phyloP scores from a whole-genome alignment of 2,888 invertebrate species.

The Eulithis prunata region DNA sequence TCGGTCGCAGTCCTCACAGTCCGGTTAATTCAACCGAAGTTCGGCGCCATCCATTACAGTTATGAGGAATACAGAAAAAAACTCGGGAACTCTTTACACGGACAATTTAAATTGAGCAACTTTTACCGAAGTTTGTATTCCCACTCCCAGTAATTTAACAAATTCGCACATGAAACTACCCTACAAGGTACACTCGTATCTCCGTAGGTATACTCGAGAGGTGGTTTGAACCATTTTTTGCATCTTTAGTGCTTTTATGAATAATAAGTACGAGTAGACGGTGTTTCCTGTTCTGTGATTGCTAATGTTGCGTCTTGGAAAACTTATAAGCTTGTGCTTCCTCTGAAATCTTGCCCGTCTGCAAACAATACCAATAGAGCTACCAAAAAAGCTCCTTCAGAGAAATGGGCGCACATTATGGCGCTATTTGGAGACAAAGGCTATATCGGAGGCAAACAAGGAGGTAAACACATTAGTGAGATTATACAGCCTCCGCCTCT shows the following conservation, averaged over 20 bases:
- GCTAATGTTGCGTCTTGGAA: no score
- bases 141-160: not conserved
- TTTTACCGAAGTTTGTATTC: not conserved
- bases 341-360: constrained; percentile 4
- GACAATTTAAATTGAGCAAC: constrained; percentile 6
- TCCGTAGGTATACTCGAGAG: no score
- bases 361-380: constrained; percentile 49
- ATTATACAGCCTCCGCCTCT: constrained; percentile 54
- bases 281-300: no score
- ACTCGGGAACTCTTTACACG: constrained; percentile 25
- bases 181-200: no score
- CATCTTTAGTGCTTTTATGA: no score
- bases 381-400: constrained; percentile 51
- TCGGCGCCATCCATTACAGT: constrained; percentile 62
- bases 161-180: not conserved
- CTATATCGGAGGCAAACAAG: constrained; percentile 64
- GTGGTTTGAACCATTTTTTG: no score
- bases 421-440: constrained; percentile 63
- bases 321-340: not conserved
- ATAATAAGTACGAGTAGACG: no score
- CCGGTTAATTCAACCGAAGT: constrained; percentile 57
- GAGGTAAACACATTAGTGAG: constrained; percentile 75
- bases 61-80: constrained; percentile 61
- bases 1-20: constrained; percentile 46
- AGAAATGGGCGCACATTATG: constrained; percentile 62